phyloP scores from a whole-genome alignment of 2,113 vertebrate species.

The Syrrhaptes paradoxus region DNA sequence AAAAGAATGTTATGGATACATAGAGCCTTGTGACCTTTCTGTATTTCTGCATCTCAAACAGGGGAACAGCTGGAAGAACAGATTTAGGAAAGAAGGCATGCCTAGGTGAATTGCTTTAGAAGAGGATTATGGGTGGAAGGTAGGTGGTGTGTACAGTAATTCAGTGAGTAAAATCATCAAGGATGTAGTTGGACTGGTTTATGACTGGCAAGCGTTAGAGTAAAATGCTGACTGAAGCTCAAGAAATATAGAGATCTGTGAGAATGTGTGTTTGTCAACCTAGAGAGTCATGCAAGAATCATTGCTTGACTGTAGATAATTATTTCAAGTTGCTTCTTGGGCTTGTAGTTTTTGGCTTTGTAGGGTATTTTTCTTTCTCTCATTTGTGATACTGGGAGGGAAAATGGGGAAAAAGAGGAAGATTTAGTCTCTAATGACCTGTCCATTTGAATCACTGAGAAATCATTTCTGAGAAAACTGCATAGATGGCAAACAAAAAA shows the following conservation, averaged over 20 bases:
- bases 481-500: not conserved
- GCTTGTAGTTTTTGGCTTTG: not conserved
- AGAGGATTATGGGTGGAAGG: not conserved
- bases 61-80: not conserved
- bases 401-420: not conserved
- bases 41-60: not conserved
- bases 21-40: not conserved
- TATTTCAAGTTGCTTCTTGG: not conserved
- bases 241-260: not conserved
- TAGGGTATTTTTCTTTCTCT: not conserved
- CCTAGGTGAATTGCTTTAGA: not conserved
- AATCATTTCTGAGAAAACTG: not conserved
- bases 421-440: not conserved
- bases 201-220: not conserved
- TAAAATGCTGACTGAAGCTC: not conserved
- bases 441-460: not conserved
- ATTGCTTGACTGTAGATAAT: not conserved
- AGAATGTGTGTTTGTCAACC: not conserved
- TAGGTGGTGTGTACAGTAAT: not conserved
- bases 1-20: not conserved
- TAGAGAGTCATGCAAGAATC: not conserved
- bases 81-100: not conserved
- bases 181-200: not conserved
- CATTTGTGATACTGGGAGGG: not conserved
- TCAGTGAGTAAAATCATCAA: not conserved